Conservation (phyloP, 2,797 vertebrate species). For the Cossypha niveicapilla region DNA sequence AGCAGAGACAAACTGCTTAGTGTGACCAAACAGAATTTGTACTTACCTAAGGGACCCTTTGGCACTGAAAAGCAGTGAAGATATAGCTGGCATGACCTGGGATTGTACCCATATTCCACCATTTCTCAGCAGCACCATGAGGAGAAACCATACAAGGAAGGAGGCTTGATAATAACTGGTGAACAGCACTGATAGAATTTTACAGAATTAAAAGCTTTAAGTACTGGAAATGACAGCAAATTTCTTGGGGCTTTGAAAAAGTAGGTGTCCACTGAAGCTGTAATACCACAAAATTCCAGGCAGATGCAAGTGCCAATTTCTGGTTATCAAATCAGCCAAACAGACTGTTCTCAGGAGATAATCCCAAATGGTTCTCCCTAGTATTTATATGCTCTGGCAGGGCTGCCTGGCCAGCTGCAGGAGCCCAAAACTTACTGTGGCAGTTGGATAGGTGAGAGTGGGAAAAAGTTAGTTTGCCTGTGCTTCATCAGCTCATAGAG, state of each 20-base stretch:
- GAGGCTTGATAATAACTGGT: not conserved
- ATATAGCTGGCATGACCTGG: not conserved
- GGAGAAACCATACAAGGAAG: not conserved
- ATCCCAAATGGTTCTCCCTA: not conserved
- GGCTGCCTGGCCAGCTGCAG: not conserved
- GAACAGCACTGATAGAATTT: not conserved
- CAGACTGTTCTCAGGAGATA: not conserved
- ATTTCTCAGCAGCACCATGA: not conserved
- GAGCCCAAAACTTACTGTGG: not conserved
- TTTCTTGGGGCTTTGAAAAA: not conserved
- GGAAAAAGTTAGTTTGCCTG: not conserved
- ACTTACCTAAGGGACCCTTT: not conserved
- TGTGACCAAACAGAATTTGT: not conserved
- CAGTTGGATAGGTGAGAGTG: not conserved
- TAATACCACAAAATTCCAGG: not conserved
- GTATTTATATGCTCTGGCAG: not conserved
- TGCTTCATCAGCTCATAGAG: not conserved
- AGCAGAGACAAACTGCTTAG: not conserved
- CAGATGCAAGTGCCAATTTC: not conserved
- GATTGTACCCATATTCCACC: not conserved
- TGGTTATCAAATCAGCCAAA: not conserved
- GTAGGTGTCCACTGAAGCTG: not conserved
- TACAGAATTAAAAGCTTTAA: not conserved
- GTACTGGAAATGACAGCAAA: not conserved
- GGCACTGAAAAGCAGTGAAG: not conserved